A percentile compares a stretch with the other conserved stretches of the same genome.
phyloP scores from a whole-genome alignment of 1,140 invertebrate genomes.

The Matsumurasca onukii region DNA sequence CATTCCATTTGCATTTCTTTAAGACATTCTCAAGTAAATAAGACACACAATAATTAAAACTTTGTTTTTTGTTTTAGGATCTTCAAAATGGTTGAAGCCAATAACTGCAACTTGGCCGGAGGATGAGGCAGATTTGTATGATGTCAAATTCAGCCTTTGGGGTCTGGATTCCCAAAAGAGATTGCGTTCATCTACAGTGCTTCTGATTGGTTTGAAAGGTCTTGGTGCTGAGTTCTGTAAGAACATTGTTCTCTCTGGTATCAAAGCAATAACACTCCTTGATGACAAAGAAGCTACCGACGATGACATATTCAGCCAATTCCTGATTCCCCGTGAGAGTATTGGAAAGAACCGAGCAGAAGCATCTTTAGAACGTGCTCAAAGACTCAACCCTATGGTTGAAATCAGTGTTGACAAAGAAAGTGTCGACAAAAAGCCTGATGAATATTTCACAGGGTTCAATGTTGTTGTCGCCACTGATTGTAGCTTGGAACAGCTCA shows the following conservation, averaged over 20 bases:
- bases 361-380: constrained; percentile 72
- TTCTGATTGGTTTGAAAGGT: constrained; percentile 87
- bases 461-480: constrained; percentile 84
- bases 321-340: constrained; percentile 66
- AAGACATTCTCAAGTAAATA: no score
- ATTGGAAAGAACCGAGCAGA: constrained; percentile 82
- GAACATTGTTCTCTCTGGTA: constrained; percentile 94
- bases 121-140: constrained; percentile 94
- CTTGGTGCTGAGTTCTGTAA: constrained; percentile 95
- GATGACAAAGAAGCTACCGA: constrained; percentile 75
- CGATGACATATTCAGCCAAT: constrained; percentile 77
- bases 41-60: no score
- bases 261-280: constrained; percentile 85
- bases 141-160: constrained; percentile 97
- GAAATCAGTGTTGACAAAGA: constrained; percentile 70
- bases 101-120: constrained; percentile 67
- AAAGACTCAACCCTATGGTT: constrained; percentile 92
- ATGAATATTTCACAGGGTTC: constrained; percentile 77
- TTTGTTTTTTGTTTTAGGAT: no score
- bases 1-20: no score
- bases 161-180: constrained; percentile 96
- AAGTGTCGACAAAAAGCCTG: constrained; percentile 60
- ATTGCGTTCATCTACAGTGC: constrained; percentile 78
- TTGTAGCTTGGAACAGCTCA: constrained; percentile 66
- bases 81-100: constrained; percentile 55